Conservation (phyloP, 53 echinoderm and acorn worm genomes). For the Paelopatides confundens region DNA sequence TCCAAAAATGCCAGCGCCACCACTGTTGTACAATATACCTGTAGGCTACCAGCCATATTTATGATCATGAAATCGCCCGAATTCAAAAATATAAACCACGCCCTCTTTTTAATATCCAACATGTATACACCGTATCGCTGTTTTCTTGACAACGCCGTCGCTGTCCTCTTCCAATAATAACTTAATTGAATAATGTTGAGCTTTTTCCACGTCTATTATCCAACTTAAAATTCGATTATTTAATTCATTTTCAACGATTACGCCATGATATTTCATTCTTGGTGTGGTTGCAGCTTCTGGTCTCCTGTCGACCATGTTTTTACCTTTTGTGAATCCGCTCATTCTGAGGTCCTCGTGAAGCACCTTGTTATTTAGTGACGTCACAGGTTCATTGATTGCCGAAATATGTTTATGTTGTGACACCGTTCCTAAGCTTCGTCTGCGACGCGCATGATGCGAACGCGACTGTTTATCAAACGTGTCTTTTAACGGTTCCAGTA, state of each 20-base stretch:
- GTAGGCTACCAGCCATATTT: too few species aligned
- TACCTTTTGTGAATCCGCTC: background rate
- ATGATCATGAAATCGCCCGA: too few species aligned
- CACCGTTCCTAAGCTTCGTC: background rate
- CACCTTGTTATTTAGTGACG: background rate
- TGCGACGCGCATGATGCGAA: background rate
- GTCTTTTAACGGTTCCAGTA: background rate
- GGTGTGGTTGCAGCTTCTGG: too few species aligned
- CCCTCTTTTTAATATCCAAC: background rate
- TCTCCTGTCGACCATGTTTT: background rate
- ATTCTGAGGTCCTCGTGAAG: background rate
- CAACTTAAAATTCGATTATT: slow-evolving; percentile 19
- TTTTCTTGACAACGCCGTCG: background rate
- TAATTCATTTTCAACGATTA: background rate
- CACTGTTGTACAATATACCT: too few species aligned
- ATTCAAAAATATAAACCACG: too few species aligned
- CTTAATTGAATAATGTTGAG: background rate
- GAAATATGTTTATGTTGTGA: background rate
- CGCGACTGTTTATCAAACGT: background rate
- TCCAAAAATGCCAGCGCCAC: too few species aligned
- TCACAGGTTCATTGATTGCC: background rate
- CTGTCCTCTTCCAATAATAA: background rate
- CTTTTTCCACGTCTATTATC: slow-evolving; percentile 11
- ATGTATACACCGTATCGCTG: slow-evolving; percentile 16
- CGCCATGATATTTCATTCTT: background rate